A percentile compares a stretch with the other conserved stretches of the same genome.
These are phyloP conservation scores for Sula dactylatra DNA, from an alignment of 2,113 vertebrate genomes.

Conservation along the genomic window DNA sequence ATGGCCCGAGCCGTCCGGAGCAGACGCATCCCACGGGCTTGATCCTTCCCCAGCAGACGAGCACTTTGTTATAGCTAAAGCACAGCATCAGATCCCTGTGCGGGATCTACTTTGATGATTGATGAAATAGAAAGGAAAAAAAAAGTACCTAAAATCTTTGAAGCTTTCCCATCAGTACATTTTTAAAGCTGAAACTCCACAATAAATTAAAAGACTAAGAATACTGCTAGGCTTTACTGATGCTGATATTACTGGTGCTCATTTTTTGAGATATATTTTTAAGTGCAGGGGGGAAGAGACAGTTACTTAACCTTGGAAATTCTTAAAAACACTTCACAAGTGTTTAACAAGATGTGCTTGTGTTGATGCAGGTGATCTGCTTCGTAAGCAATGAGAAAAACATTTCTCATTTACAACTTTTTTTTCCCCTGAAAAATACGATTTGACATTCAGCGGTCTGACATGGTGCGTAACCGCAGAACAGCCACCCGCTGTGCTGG, in stretches of 20 bases:
- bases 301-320: background rate
- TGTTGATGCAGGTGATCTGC: background rate
- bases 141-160: no score
- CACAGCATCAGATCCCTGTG: background rate
- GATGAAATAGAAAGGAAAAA: background rate
- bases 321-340: background rate
- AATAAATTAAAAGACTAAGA: background rate
- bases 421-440: no score
- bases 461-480: background rate
- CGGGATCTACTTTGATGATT: accelerated
- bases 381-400: background rate
- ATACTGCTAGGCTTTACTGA: background rate
- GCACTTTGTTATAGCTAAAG: background rate
- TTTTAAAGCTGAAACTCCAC: background rate
- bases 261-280: no score
- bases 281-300: background rate
- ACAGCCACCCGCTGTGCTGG: background rate
- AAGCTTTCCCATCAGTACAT: no score
- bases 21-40: accelerated
- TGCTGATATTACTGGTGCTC: background rate
- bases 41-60: background rate
- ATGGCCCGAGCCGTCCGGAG: background rate
- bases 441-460: no score
- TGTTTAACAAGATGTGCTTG: background rate
- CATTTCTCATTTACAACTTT: no score